These are phyloP conservation scores for Microplitis mediator DNA, from an alignment of 1,140 invertebrate species.

Conservation along the genomic window DNA sequence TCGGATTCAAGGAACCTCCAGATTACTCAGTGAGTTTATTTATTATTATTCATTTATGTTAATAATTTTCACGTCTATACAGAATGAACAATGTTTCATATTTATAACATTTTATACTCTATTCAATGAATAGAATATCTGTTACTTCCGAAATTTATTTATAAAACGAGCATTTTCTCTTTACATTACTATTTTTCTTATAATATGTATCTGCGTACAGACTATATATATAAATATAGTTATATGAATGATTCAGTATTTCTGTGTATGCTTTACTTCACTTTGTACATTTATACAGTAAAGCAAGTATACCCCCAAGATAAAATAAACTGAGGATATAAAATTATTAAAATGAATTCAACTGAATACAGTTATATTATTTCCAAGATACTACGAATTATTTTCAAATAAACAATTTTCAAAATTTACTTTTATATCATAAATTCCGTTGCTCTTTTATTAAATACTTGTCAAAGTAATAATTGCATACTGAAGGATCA, in stretches of 20 bases:
- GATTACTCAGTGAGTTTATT: slow-evolving; percentile 39
- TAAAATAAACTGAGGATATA: not conserved
- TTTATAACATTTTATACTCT: not conserved
- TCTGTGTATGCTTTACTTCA: not conserved
- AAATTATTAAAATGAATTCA: not conserved
- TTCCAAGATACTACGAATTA: not conserved
- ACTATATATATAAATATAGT: not conserved
- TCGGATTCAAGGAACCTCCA: slow-evolving; percentile 28
- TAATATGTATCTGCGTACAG: no score
- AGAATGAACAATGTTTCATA: not conserved
- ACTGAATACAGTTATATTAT: not conserved
- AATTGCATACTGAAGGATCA: no score
- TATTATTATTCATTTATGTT: not conserved
- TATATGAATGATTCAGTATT: not conserved
- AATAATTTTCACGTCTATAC: not conserved
- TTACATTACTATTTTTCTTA: no score
- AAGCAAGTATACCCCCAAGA: not conserved
- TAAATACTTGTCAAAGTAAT: no score
- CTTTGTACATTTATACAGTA: not conserved
- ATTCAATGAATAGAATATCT: no score
- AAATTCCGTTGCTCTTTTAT: no score
- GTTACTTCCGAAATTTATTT: no score
- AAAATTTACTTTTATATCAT: no score
- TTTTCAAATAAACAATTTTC: no score
- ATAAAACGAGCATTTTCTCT: no score